Percentiles rank a stretch among this genome's conserved stretches.
phyloP scores from a whole-genome alignment of 2,888 invertebrate genomes.

The Sarcophaga caerulescens region DNA sequence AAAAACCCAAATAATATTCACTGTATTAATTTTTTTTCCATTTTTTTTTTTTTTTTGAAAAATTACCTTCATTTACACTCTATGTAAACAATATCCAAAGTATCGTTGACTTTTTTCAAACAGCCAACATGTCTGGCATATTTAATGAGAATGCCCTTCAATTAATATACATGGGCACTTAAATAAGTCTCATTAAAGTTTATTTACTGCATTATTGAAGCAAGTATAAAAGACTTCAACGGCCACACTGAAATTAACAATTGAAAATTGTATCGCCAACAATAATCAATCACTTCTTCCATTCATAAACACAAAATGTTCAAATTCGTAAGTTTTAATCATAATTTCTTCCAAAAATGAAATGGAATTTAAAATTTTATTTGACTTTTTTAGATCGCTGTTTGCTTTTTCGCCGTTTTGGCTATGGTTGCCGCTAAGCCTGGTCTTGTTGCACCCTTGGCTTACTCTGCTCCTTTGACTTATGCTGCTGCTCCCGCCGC shows the following conservation, averaged over 20 bases:
- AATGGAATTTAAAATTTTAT: background rate
- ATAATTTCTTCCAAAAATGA: background rate
- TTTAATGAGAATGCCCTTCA: background rate
- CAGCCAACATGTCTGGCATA: background rate
- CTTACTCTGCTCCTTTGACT: conserved; percentile 61
- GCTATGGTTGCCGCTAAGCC: conserved; percentile 70
- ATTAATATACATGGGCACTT: too few relatives aligned
- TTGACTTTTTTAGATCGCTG: conserved; percentile 70
- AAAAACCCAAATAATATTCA: too few relatives aligned
- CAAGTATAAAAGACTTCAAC: conserved; percentile 40
- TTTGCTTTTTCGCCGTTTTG: conserved; percentile 75
- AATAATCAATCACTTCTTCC: conserved; percentile 2
- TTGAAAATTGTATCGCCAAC: conserved; percentile 27
- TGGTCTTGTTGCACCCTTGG: background rate
- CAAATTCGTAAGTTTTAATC: conserved; percentile 75
- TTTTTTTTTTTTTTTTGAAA: too few relatives aligned
- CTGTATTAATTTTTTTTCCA: too few relatives aligned
- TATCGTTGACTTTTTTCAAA: too few relatives aligned
- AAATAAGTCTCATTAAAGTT: too few relatives aligned
- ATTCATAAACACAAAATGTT: conserved; percentile 72
- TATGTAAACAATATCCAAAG: too few relatives aligned
- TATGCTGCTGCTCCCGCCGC: conserved; percentile 64
- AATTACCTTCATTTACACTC: too few relatives aligned
- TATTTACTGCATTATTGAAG: background rate
- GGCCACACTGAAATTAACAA: conserved; percentile 10